These are phyloP conservation scores for Dipodomys spectabilis DNA, from an alignment of 2,113 vertebrate species.

Conservation along the genomic window DNA sequence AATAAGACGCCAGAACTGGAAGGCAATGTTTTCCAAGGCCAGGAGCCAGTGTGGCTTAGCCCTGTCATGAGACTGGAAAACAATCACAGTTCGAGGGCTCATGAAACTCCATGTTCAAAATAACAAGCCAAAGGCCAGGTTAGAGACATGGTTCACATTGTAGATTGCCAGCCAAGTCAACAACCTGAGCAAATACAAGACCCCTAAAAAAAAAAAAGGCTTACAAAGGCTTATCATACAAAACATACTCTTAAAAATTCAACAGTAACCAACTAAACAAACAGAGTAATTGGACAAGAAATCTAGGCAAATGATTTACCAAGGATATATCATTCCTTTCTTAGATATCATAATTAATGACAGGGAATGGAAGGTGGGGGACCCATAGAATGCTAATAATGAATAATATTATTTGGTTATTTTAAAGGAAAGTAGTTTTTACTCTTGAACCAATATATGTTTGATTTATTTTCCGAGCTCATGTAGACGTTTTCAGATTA, in stretches of 20 bases:
- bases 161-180: too few relatives aligned
- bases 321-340: neutral
- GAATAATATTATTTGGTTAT: neutral
- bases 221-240: neutral
- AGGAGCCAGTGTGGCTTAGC: too few relatives aligned
- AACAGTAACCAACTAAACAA: neutral
- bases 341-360: neutral
- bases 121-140: too few relatives aligned
- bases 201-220: too few relatives aligned
- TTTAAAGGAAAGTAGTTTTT: neutral
- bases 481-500: neutral
- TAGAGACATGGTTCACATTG: too few relatives aligned
- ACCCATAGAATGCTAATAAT: neutral
- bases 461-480: slow-evolving; percentile 30
- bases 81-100: too few relatives aligned
- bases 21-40: neutral
- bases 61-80: too few relatives aligned
- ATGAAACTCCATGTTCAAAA: too few relatives aligned
- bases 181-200: too few relatives aligned
- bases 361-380: neutral
- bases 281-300: neutral
- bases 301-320: neutral
- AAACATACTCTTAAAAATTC: neutral
- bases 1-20: neutral
- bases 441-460: neutral